Percentiles rank a stretch among this genome's conserved stretches.
Conservation (phyloP, 2,888 invertebrate genomes). For the Polydesmus complanatus region DNA sequence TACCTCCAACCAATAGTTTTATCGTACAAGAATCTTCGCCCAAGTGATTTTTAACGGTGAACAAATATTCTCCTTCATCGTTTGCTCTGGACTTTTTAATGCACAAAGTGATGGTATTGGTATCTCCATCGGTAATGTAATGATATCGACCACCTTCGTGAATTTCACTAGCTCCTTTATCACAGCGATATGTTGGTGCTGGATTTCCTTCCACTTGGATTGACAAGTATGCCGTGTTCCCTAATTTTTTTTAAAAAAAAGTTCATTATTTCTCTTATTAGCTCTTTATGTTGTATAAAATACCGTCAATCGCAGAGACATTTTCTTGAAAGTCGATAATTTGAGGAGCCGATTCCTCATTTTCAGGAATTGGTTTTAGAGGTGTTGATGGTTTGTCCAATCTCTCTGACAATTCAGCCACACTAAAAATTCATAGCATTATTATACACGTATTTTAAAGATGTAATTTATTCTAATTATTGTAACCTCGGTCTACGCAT, state of each 20-base stretch:
- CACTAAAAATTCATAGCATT: constrained; percentile 42
- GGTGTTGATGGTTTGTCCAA: constrained; percentile 86
- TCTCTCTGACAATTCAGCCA: constrained; percentile 76
- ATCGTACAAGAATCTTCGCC: constrained; percentile 94
- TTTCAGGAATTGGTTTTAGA: constrained; percentile 54
- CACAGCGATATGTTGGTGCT: constrained; percentile 86
- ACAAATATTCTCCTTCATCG: constrained; percentile 92
- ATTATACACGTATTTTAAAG: constrained; percentile 21
- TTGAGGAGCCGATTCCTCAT: constrained; percentile 62
- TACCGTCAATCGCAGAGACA: constrained; percentile 93
- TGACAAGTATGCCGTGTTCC: constrained; percentile 82
- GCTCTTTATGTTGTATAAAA: too few relatives aligned
- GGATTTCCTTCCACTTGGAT: constrained; percentile 89
- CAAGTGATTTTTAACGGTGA: constrained; percentile 81
- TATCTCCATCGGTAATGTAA: constrained; percentile 84
- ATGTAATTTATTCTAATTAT: neutral
- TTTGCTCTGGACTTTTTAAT: constrained; percentile 91
- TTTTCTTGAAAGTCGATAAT: constrained; percentile 89
- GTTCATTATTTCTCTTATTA: neutral
- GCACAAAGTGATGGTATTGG: constrained; percentile 79
- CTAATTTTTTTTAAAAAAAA: constrained; percentile 36
- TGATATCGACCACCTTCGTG: constrained; percentile 92
- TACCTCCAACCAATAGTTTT: constrained; percentile 90
- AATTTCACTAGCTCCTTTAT: constrained; percentile 67
- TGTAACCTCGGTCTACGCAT: constrained; percentile 41